Evolutionary conservation across 2,888 invertebrate species (phyloP).

Genomic region (Blastobasis adustella): DNA sequence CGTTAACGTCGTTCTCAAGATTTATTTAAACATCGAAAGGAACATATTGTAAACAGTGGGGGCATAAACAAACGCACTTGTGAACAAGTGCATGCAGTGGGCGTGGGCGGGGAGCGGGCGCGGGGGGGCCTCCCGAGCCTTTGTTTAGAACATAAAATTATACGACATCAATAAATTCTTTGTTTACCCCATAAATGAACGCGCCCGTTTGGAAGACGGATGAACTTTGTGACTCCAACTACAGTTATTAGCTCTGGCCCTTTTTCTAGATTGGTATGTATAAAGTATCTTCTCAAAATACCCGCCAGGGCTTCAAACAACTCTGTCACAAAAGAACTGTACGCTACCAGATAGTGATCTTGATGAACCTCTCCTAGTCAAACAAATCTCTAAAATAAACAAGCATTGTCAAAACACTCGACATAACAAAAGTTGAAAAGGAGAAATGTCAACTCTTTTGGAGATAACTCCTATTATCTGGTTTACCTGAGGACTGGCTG

Average conservation of each 20-base stretch:
- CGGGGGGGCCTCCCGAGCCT: conserved; percentile 45
- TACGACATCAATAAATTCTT: conserved; percentile 71
- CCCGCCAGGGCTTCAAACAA: too few relatives aligned
- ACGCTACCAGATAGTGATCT: conserved; percentile 35
- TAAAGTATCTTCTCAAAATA: too few relatives aligned
- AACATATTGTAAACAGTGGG: conserved; percentile 52
- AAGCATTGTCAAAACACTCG: conserved; percentile 63
- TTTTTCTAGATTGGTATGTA: too few relatives aligned
- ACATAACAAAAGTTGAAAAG: conserved; percentile 55
- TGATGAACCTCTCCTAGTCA: conserved; percentile 33
- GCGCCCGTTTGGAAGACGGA: conserved; percentile 44
- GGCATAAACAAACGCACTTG: conserved; percentile 62
- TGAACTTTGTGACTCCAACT: conserved; percentile 37
- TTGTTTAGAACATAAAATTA: conserved; percentile 74
- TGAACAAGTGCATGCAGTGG: conserved; percentile 58
- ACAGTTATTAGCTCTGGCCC: conserved; percentile 13
- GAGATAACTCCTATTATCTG: conserved; percentile 67
- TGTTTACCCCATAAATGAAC: conserved; percentile 67
- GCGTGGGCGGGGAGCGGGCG: conserved; percentile 15
- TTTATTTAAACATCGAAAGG: conserved; percentile 46
- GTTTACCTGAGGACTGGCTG: conserved; percentile 59
- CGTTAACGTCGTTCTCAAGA: conserved; percentile 30
- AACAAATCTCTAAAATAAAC: conserved; percentile 53
- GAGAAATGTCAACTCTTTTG: conserved; percentile 64
- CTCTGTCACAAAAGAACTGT: too few relatives aligned